Conservation (phyloP, 2,113 vertebrate genomes). For the Archilochus colubris region DNA sequence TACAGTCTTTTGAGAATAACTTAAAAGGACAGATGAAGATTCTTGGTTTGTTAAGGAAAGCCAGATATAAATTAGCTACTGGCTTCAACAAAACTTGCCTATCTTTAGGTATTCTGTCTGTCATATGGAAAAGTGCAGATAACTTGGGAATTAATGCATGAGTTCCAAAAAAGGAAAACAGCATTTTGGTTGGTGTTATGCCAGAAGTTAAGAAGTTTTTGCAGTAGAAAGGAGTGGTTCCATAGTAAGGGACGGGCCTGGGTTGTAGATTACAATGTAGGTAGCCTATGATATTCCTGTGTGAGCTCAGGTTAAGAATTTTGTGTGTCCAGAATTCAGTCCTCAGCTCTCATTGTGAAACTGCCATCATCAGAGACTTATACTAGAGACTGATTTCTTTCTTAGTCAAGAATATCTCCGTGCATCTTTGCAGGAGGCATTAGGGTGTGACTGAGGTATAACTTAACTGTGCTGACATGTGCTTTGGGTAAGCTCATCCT, state of each 20-base stretch:
- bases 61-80: slow-evolving; percentile 51
- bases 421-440: background rate
- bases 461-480: fast-evolving
- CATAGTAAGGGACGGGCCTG: background rate
- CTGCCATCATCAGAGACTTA: fast-evolving
- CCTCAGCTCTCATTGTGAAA: background rate
- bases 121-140: background rate
- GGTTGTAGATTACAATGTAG: background rate
- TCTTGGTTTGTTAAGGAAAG: slow-evolving; percentile 41
- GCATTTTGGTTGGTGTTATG: background rate
- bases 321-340: background rate
- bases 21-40: slow-evolving; percentile 67
- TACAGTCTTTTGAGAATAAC: slow-evolving; percentile 63
- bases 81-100: slow-evolving; percentile 21
- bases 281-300: fast-evolving
- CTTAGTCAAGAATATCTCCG: background rate
- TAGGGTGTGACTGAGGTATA: no score
- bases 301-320: background rate
- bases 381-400: background rate
- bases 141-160: background rate
- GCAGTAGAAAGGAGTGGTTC: fast-evolving
- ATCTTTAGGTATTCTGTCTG: slow-evolving; percentile 56
- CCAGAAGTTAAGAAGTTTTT: background rate
- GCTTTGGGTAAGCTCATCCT: background rate
- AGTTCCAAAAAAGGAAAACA: background rate